Conservation (phyloP, 2,113 vertebrate species). For the Bettongia penicillata region DNA sequence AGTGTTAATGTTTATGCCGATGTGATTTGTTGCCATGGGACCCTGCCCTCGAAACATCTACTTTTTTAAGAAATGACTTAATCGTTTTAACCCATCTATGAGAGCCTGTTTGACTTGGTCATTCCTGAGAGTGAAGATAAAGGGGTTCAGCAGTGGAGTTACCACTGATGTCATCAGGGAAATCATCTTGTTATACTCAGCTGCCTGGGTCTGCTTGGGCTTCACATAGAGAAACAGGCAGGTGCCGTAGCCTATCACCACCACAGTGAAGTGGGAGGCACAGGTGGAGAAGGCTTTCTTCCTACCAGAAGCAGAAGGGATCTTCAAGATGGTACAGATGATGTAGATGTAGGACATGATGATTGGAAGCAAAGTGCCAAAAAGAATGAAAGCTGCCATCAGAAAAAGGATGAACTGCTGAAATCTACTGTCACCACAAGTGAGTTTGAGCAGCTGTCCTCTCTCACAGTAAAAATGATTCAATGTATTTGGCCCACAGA, state of each 20-base stretch:
- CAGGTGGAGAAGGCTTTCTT: constrained; percentile 73
- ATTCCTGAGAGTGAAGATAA: constrained; percentile 53
- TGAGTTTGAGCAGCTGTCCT: constrained; percentile 51
- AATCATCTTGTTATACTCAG: neutral
- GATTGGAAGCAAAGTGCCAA: constrained; percentile 63
- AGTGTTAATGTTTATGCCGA: neutral
- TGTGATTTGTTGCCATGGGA: neutral
- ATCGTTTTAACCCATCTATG: neutral
- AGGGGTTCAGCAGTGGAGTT: constrained; percentile 53
- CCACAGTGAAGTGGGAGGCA: constrained; percentile 46
- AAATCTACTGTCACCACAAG: constrained; percentile 29
- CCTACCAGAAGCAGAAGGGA: constrained; percentile 27
- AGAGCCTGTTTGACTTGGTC: constrained; percentile 38
- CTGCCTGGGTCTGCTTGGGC: neutral
- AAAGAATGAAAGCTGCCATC: constrained; percentile 60
- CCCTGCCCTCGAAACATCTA: neutral
- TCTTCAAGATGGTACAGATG: constrained; percentile 60
- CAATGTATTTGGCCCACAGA: constrained; percentile 47
- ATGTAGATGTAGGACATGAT: constrained; percentile 66
- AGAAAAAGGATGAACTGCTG: constrained; percentile 46
- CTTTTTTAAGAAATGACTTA: constrained; percentile 11
- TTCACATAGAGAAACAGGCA: constrained; percentile 56
- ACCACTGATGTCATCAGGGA: constrained; percentile 40
- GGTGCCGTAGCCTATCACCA: neutral
- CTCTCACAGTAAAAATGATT: constrained; percentile 74